phyloP scores from a whole-genome alignment of 1,140 invertebrate genomes.

The Bombus polaris region DNA sequence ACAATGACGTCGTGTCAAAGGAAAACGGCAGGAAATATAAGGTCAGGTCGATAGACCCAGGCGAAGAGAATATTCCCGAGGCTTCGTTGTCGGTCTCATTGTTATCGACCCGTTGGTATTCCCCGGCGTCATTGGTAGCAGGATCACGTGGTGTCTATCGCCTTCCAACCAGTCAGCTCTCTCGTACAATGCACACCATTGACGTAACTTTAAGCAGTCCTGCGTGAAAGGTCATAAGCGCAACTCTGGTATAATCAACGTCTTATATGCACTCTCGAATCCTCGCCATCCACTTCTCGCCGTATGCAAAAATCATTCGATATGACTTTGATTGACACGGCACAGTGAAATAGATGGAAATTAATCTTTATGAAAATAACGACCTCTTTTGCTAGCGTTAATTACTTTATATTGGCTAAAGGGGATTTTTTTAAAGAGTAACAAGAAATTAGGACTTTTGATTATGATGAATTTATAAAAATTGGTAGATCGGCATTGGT shows the following conservation, averaged over 20 bases:
- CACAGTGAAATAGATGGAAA: neutral
- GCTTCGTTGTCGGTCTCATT: conserved; percentile 61
- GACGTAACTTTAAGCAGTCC: conserved; percentile 51
- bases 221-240: conserved; percentile 60
- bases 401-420: too few relatives aligned
- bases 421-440: too few relatives aligned
- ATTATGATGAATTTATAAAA: too few relatives aligned
- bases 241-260: conserved; percentile 29
- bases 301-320: neutral
- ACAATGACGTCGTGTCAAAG: neutral
- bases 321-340: neutral
- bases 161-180: conserved; percentile 58
- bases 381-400: neutral
- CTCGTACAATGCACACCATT: conserved; percentile 56
- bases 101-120: conserved; percentile 67
- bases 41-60: neutral
- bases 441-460: too few relatives aligned
- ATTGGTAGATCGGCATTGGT: too few relatives aligned
- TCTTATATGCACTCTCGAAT: neutral
- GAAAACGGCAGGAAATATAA: neutral
- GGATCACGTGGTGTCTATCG: conserved; percentile 67
- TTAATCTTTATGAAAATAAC: neutral
- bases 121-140: conserved; percentile 62
- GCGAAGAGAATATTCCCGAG: conserved; percentile 55
- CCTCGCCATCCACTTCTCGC: neutral